Conservation (phyloP, 1,140 invertebrate species). For the Neuroterus valhalla region DNA sequence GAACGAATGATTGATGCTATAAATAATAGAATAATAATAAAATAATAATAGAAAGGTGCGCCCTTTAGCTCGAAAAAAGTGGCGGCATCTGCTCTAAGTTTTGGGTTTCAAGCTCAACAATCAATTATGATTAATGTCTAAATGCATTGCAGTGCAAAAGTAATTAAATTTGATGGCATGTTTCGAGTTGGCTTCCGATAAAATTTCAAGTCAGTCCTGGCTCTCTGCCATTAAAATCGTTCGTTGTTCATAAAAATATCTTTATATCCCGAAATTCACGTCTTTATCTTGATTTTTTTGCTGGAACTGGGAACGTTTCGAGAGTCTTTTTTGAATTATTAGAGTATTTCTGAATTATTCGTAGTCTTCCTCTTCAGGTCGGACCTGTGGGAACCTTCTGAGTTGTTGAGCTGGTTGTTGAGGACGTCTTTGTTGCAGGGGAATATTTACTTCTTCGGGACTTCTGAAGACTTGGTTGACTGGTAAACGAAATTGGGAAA, state of each 20-base stretch:
- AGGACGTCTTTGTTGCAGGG: conserved; percentile 84
- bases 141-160: no score
- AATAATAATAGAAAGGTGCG: no score
- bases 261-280: not conserved
- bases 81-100: no score
- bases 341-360: conserved; percentile 56
- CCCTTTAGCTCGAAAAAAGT: no score
- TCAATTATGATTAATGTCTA: no score
- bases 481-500: conserved; percentile 62
- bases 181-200: not conserved
- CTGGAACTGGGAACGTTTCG: no score
- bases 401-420: conserved; percentile 59
- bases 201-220: conserved; percentile 12
- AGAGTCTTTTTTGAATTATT: not conserved
- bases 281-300: not conserved
- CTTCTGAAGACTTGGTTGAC: conserved; percentile 84
- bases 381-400: conserved; percentile 71
- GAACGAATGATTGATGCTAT: no score
- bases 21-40: no score
- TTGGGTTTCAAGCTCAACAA: no score
- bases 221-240: not conserved
- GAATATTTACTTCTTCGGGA: conserved; percentile 90
- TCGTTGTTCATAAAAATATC: conserved; percentile 9
- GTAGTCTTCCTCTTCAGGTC: conserved; percentile 71
- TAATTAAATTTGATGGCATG: no score